Evolutionary conservation across 2,888 invertebrate species (phyloP), one percentile per base, ranked within the genome.

Genomic region (Germaria angustata): DNA sequence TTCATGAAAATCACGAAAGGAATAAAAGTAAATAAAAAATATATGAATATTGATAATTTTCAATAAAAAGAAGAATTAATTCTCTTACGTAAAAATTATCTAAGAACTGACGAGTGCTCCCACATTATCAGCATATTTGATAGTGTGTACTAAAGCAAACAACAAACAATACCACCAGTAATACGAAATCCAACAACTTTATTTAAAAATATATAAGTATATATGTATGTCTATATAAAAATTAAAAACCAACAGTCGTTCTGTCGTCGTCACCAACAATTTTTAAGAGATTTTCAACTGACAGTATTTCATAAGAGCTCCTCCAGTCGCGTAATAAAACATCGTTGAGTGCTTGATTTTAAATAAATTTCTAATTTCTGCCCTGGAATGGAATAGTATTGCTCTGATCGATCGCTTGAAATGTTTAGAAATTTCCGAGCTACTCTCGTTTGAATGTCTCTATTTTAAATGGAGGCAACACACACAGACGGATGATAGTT

Each of bases 231-330:
- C n/a, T n/a, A n/a, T n/a, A n/a, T n/a, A n/a, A n/a, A 57, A 49
- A 66, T 51, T 51, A 9, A 80, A 63, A 72, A 34, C 15, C 68
- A 79, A 76, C 65, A 57, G 34, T 69, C 24, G 28, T 34, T 55
- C 36, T 55, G 63, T 55, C 68, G 41, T 55, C 69, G 69, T 73
- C 61, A 55, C 36, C 34, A 69, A 28, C 53, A 72, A 41, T 36
- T 72, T 39, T 65, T 51, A 59, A 72, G 20, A 66, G 49, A 80
- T 51, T 76, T 77, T 57, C 11, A 76, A 55, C 46, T 49, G 80
- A 34, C 80, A 79, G 53, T 59, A 46, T 59, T 82, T 77, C 49
- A 73, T 51, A n/a, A 46, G 49, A 72, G 72, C 68, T 59, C 22
- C 36, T 41, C 28, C 49, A 65, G 65, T 59, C 49, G 65, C 57